Percentiles rank a stretch among this genome's conserved stretches.
phyloP scores from a whole-genome alignment of 2,113 vertebrate genomes.

The Corythornis cristatus region DNA sequence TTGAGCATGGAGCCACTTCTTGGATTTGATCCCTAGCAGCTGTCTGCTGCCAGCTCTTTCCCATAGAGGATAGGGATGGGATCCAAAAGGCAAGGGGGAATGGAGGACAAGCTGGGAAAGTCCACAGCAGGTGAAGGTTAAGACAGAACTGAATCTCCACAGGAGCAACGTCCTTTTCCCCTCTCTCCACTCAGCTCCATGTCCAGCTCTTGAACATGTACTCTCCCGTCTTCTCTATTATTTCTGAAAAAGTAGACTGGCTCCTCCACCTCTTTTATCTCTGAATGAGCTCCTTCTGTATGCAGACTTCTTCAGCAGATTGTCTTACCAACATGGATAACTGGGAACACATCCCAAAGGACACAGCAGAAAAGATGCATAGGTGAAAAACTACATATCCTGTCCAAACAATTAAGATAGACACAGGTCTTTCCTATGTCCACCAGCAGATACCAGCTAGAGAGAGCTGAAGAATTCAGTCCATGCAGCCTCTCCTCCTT shows the following conservation, averaged over 20 bases:
- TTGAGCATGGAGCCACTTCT: slow-evolving; percentile 55
- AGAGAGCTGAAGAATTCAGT: neutral
- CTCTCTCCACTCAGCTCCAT: neutral
- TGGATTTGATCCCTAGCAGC: slow-evolving; percentile 50
- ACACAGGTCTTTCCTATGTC: neutral
- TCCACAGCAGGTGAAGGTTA: slow-evolving; percentile 56
- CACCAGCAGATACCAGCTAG: neutral
- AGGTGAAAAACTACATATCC: neutral
- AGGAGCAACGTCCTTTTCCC: neutral
- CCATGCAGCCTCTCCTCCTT: neutral
- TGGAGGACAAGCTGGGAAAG: slow-evolving; percentile 38
- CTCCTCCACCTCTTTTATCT: neutral
- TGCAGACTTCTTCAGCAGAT: neutral
- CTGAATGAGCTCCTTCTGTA: neutral
- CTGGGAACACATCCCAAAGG: neutral
- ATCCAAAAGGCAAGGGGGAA: slow-evolving; percentile 60
- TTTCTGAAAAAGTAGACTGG: neutral
- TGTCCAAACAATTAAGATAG: neutral
- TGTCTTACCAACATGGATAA: neutral
- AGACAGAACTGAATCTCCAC: neutral
- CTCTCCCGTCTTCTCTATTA: neutral
- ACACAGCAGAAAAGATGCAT: neutral
- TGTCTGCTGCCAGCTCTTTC: slow-evolving; percentile 47
- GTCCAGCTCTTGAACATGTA: neutral
- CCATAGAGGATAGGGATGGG: slow-evolving; percentile 42